Conservation (phyloP, 2,113 vertebrate species). For the Mionectes macconnelli region DNA sequence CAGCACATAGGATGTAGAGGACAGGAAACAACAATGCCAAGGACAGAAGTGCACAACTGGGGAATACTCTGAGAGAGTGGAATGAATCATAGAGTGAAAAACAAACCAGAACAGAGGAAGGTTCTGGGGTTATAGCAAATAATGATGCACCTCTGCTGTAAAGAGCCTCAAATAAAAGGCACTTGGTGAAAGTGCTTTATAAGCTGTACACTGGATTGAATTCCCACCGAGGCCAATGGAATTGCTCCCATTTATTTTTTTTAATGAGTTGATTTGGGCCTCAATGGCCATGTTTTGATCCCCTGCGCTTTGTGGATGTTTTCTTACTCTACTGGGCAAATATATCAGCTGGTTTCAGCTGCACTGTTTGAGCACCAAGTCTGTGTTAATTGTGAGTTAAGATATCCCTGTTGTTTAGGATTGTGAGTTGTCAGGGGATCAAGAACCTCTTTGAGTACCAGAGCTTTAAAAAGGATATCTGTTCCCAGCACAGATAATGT, state of each 20-base stretch:
- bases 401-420: not conserved
- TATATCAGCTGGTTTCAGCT: not conserved
- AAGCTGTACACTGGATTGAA: not conserved
- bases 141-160: not conserved
- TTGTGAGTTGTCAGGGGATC: not conserved
- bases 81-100: slow-evolving; percentile 27
- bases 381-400: not conserved
- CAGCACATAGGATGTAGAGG: not conserved
- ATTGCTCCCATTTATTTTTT: slow-evolving; percentile 13
- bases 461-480: not conserved
- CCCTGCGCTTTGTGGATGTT: not conserved
- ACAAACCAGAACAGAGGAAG: not conserved
- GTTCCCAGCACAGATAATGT: accelerated
- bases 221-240: not conserved
- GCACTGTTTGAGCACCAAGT: not conserved
- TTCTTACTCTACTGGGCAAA: not conserved
- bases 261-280: slow-evolving; percentile 12
- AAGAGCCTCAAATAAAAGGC: not conserved
- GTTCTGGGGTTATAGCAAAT: slow-evolving; percentile 15
- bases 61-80: not conserved
- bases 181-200: not conserved
- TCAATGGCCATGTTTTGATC: not conserved
- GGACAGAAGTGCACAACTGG: slow-evolving; percentile 4
- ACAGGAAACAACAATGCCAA: slow-evolving; percentile 18
- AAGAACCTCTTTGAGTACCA: not conserved